Evolutionary conservation across 1,140 invertebrate species (phyloP), one percentile per base, ranked within the genome.

Genomic region (Sogatella furcifera): DNA sequence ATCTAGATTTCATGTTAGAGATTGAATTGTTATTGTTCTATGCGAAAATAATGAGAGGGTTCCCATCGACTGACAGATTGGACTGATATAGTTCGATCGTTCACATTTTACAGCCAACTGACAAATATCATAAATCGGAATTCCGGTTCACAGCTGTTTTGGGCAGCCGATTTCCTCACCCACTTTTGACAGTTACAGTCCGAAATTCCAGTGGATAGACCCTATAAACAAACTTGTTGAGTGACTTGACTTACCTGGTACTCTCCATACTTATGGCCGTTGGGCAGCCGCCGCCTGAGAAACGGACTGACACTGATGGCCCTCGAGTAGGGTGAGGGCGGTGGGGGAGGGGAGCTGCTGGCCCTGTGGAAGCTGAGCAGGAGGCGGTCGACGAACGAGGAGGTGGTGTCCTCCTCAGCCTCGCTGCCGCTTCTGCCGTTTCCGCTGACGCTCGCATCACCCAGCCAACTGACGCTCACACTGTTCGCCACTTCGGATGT

Each of bases 251-350:
- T 28, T 46, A 65, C 62, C 60, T 63, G 64, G 44, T 63, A 63
- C 49, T 65, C 64, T 17, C 64, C 64, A 57, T 62, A 62, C 22
- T 65, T 65, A 17, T 65, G 61, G 8, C 64, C 64, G 31, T 65
- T 65, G 22, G 64, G 61, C 21, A 62, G 19, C 31, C 49, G 49
- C 28, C 61, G 62, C 14, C 59, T 60, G 53, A 60, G 46, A 14
- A 21, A 52, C 5, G 58, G 58, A n/a, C 53, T 34, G 49, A 41
- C 41, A 15, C 52, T 49, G 46, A 49, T 49, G 15, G 15, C 46
- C 21, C 21, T 49, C 9, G 21, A 49, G 15, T 19, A 19, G 21
- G 46, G 5, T 1, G 46, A n/a, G 6, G 46, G 46, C 46, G 46
- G 15, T 5, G 46, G 15, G 2, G 46, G 15, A 17, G 42, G n/a